Conservation (phyloP, 2,888 invertebrate genomes). For the Rhopalosiphum nymphaeae region DNA sequence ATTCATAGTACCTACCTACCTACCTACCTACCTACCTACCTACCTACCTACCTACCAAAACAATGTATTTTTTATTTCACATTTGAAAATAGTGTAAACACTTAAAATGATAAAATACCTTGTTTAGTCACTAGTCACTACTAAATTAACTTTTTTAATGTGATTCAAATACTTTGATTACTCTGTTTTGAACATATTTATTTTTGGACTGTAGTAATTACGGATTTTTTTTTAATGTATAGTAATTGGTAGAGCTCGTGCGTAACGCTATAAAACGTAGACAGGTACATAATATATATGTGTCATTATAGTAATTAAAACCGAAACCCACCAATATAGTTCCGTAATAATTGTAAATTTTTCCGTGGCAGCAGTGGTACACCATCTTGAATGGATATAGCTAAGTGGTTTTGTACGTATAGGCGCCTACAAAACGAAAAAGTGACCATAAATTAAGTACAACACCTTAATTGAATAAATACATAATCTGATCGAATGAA, state of each 20-base stretch:
- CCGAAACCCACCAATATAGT: slow-evolving; percentile 8
- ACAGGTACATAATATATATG: neutral
- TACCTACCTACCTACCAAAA: neutral
- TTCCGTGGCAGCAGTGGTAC: slow-evolving; percentile 17
- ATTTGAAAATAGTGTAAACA: neutral
- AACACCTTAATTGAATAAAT: slow-evolving; percentile 41
- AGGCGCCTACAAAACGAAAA: slow-evolving; percentile 29
- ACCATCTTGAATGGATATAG: neutral
- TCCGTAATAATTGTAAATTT: slow-evolving; percentile 13
- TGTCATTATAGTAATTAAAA: slow-evolving; percentile 19
- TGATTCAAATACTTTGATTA: neutral
- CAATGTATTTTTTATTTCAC: neutral
- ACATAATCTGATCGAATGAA: slow-evolving; percentile 20
- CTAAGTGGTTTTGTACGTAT: slow-evolving; percentile 34
- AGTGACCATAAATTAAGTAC: slow-evolving; percentile 41
- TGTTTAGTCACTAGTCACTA: neutral
- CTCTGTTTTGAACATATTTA: neutral
- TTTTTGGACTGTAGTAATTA: neutral
- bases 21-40: neutral
- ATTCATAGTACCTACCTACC: neutral
- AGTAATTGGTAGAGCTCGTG: neutral
- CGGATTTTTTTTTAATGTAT: neutral
- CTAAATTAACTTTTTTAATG: neutral
- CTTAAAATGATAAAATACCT: neutral
- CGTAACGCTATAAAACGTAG: neutral